These are phyloP conservation scores for Acrossocheilus wenchowensis DNA, from an alignment of 2,797 vertebrate species.

Conservation along the genomic window DNA sequence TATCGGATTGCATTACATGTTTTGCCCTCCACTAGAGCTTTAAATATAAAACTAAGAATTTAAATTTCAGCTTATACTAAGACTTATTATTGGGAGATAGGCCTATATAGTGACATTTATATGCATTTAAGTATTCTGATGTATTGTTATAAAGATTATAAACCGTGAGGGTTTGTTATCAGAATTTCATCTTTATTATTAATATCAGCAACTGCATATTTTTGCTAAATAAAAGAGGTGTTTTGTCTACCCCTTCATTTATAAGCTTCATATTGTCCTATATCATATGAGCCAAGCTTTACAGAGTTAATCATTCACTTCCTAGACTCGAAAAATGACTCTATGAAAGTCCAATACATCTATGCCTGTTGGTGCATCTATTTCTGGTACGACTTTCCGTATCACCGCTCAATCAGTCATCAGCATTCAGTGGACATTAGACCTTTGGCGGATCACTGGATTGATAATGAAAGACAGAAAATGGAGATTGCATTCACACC, in stretches of 20 bases:
- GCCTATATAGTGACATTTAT: not conserved
- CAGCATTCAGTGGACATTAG: constrained; percentile 55
- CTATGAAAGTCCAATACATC: not conserved
- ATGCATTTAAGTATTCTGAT: not conserved
- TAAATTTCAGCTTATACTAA: not conserved
- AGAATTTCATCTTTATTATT: not conserved
- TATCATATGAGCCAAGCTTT: not conserved
- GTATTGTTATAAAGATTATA: not conserved
- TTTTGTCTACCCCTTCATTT: not conserved
- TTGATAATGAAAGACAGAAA: constrained; percentile 58
- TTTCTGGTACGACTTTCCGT: constrained; percentile 1
- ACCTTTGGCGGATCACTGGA: constrained; percentile 53
- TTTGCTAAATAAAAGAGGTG: not conserved
- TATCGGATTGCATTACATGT: not conserved
- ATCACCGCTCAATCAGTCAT: constrained; percentile 40
- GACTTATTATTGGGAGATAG: not conserved
- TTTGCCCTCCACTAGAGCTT: too few species aligned
- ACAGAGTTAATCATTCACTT: not conserved
- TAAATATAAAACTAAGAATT: too few species aligned
- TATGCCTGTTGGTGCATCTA: constrained; percentile 31
- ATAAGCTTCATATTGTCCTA: not conserved
- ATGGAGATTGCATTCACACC: constrained; percentile 51
- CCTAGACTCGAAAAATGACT: not conserved
- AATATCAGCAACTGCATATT: not conserved
- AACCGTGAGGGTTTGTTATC: not conserved